Conservation (phyloP, 1,140 invertebrate genomes). For the Phymastichus coffea region DNA sequence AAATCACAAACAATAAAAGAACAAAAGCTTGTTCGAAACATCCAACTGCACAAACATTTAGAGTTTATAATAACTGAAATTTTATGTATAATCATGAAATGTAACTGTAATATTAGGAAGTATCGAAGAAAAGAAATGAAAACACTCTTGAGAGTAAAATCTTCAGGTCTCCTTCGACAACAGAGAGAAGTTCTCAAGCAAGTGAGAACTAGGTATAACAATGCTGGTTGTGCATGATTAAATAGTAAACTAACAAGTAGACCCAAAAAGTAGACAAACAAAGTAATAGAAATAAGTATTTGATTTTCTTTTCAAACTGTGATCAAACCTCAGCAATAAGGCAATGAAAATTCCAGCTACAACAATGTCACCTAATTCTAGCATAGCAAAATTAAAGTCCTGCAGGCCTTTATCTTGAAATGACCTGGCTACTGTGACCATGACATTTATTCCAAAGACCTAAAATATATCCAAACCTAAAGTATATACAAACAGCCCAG, state of each 20-base stretch:
- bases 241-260: constrained; percentile 93
- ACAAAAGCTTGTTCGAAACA: neutral
- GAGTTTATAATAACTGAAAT: constrained; percentile 4
- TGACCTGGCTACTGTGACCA: constrained; percentile 99
- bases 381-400: constrained; percentile 96
- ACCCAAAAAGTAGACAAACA: constrained; percentile 92
- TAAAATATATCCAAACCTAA: constrained; percentile 99
- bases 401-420: constrained; percentile 95
- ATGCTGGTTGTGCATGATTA: constrained; percentile 97
- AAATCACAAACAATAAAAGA: too few species aligned
- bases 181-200: constrained; percentile 89
- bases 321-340: constrained; percentile 92
- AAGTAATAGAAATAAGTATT: constrained; percentile 94
- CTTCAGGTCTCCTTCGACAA: constrained; percentile 89
- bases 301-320: constrained; percentile 82
- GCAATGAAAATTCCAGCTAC: constrained; percentile 99
- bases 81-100: constrained; percentile 5
- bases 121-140: too few species aligned
- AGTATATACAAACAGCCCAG: constrained; percentile 96
- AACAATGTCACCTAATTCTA: constrained; percentile 98
- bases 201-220: constrained; percentile 95
- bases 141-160: constrained; percentile 89
- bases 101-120: constrained; percentile 11
- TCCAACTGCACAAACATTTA: constrained; percentile 33
- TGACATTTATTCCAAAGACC: constrained; percentile 99